Evolutionary conservation across 1,140 invertebrate species (phyloP).

Genomic region (Heliconius melpomene): DNA sequence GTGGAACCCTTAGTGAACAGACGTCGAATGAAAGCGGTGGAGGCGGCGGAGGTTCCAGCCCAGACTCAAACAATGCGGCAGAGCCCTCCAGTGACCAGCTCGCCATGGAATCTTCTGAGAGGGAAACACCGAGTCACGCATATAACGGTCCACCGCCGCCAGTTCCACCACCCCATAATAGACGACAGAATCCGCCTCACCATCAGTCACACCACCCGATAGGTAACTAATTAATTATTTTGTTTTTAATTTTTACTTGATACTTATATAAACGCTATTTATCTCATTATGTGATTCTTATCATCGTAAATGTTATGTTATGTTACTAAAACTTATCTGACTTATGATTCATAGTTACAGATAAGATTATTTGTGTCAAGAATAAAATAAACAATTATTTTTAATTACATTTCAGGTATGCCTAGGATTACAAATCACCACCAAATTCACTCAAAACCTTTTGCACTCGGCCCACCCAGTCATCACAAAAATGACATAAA

Average conservation of each 20-base stretch:
- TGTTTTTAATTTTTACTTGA: neutral
- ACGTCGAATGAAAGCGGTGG: constrained; percentile 67
- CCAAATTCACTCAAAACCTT: constrained; percentile 75
- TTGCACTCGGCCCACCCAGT: constrained; percentile 75
- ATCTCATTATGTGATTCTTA: no score
- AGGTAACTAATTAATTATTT: constrained; percentile 41
- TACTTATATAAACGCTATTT: no score
- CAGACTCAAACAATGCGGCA: constrained; percentile 63
- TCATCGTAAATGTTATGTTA: no score
- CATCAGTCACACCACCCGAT: constrained; percentile 81
- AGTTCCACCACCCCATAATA: constrained; percentile 70
- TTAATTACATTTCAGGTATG: constrained; percentile 63
- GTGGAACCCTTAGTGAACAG: constrained; percentile 66
- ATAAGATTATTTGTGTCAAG: no score
- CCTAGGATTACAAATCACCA: constrained; percentile 78
- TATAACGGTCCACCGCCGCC: constrained; percentile 80
- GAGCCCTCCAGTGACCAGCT: constrained; percentile 83
- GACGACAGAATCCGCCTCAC: constrained; percentile 77
- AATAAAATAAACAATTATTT: no score
- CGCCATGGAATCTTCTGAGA: constrained; percentile 85
- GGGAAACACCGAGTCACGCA: constrained; percentile 80
- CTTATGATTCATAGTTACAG: no score
- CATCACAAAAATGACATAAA: constrained; percentile 77
- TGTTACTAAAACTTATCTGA: no score
- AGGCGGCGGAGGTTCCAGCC: constrained; percentile 53